A percentile compares a stretch with the other conserved stretches of the same genome.
Conservation (phyloP, 2,797 vertebrate genomes). For the Pipistrellus nathusii region DNA sequence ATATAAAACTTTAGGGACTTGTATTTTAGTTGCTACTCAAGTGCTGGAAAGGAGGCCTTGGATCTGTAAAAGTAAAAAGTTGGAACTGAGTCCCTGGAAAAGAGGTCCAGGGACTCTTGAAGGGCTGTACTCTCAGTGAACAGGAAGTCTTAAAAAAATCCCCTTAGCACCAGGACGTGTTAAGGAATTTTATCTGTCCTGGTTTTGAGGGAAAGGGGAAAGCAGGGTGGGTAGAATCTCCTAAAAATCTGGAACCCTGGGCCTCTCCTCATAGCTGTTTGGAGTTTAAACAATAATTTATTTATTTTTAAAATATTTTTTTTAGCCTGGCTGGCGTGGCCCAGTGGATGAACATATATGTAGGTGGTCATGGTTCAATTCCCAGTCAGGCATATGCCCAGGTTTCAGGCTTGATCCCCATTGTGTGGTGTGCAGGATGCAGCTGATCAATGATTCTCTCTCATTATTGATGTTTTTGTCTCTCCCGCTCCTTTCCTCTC, state of each 20-base stretch:
- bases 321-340: not conserved
- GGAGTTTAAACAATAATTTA: not conserved
- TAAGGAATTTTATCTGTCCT: constrained; percentile 16
- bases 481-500: too few relatives aligned
- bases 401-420: too few relatives aligned
- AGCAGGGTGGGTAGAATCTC: not conserved
- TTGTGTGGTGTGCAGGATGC: not conserved
- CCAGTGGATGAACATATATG: too few relatives aligned
- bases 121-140: not conserved
- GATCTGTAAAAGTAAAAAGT: not conserved
- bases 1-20: not conserved
- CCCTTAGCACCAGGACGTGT: not conserved
- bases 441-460: too few relatives aligned
- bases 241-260: not conserved
- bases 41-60: constrained; percentile 4
- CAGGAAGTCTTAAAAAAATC: constrained; percentile 33
- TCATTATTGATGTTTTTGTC: too few relatives aligned
- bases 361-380: too few relatives aligned
- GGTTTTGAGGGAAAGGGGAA: not conserved
- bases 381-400: too few relatives aligned
- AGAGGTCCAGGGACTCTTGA: not conserved
- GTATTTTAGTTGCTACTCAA: constrained; percentile 14
- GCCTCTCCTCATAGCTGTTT: not conserved
- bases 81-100: not conserved
- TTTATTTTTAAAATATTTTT: not conserved